These are phyloP conservation scores for Hassar affinis DNA, from an alignment of 2,113 vertebrate species.

Conservation along the genomic window DNA sequence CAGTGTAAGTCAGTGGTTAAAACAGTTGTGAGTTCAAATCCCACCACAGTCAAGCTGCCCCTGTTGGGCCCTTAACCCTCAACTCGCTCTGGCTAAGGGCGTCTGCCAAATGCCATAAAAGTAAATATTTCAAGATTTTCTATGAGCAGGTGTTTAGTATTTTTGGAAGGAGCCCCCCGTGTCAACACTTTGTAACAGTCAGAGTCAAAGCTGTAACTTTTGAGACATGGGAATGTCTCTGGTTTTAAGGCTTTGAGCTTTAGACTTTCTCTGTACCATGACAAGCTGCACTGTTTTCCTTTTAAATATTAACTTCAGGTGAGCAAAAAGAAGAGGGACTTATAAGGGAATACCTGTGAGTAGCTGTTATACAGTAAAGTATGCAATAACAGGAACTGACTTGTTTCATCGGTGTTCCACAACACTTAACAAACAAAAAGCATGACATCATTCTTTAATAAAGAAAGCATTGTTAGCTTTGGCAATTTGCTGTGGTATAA, in stretches of 20 bases:
- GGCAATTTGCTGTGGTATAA: neutral
- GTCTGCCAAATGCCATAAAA: too few relatives aligned
- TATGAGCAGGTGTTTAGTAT: neutral
- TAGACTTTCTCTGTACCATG: neutral
- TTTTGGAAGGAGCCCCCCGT: neutral
- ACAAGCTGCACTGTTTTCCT: neutral
- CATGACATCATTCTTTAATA: neutral
- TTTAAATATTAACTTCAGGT: neutral
- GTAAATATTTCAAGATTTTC: too few relatives aligned
- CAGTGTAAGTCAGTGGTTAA: too few relatives aligned
- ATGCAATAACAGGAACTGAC: neutral
- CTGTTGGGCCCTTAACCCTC: too few relatives aligned
- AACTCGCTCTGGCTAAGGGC: too few relatives aligned
- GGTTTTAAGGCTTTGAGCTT: neutral
- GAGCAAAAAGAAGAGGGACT: neutral
- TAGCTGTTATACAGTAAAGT: neutral
- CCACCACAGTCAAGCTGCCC: too few relatives aligned
- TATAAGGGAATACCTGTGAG: neutral
- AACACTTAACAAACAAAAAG: neutral
- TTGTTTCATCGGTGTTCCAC: neutral
- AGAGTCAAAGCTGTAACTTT: neutral
- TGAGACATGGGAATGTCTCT: neutral
- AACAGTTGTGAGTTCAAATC: too few relatives aligned
- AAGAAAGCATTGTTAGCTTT: neutral
- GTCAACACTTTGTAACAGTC: neutral